These are phyloP conservation scores for Pseudomyrmex gracilis DNA, from an alignment of 1,140 invertebrate genomes.

Conservation along the genomic window DNA sequence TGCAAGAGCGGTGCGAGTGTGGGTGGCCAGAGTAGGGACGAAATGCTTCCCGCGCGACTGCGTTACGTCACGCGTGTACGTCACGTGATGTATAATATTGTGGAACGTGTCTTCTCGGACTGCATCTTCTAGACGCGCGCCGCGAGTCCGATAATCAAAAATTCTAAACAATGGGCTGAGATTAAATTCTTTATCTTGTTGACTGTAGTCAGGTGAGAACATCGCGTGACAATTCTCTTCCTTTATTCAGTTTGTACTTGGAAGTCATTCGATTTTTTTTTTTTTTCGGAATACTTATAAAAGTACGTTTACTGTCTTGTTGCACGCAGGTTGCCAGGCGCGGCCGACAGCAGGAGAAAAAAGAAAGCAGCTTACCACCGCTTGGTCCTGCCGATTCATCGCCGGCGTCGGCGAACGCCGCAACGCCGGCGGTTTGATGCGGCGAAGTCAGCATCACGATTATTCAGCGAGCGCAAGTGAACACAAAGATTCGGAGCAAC, in stretches of 20 bases:
- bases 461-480: background rate
- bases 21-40: slow-evolving; percentile 39
- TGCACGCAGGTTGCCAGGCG: slow-evolving; percentile 55
- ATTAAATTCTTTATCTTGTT: background rate
- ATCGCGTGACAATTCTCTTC: background rate
- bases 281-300: background rate
- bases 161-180: background rate
- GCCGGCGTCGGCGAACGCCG: slow-evolving; percentile 69
- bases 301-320: background rate
- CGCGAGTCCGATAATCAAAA: slow-evolving; percentile 17
- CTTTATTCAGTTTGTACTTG: too few relatives aligned
- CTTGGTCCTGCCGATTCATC: slow-evolving; percentile 78
- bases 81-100: slow-evolving; percentile 67
- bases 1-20: slow-evolving; percentile 59
- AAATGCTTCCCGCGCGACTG: slow-evolving; percentile 72
- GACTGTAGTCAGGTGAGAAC: background rate
- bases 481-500: background rate
- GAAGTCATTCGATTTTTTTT: background rate
- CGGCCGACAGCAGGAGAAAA: slow-evolving; percentile 62
- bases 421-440: slow-evolving; percentile 67
- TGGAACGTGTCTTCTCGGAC: background rate
- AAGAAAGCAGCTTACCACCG: slow-evolving; percentile 66
- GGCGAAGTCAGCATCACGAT: slow-evolving; percentile 17
- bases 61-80: slow-evolving; percentile 73
- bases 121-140: slow-evolving; percentile 14